Conservation (phyloP, 2,888 invertebrate species). For the Luperina testacea region DNA sequence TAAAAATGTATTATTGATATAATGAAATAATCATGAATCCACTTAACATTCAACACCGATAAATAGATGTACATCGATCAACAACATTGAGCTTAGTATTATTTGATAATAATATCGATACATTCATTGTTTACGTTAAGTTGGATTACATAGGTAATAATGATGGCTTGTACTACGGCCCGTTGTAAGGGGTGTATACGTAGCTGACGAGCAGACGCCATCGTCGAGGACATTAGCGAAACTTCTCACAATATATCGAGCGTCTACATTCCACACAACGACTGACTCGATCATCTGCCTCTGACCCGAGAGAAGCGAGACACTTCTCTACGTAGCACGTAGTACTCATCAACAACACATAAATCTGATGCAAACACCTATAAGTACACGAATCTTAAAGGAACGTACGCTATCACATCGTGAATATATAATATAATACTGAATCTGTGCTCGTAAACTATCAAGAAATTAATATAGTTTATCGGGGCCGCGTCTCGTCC, state of each 20-base stretch:
- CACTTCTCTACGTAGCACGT: conserved; percentile 6
- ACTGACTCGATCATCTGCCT: conserved; percentile 51
- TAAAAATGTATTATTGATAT: conserved; percentile 43
- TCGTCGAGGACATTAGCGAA: neutral
- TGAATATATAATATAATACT: conserved; percentile 60
- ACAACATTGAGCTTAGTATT: conserved; percentile 65
- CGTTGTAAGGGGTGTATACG: neutral
- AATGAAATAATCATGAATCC: conserved; percentile 37
- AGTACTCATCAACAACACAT: conserved; percentile 37
- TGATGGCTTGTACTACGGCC: conserved; percentile 28
- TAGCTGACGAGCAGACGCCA: conserved; percentile 1
- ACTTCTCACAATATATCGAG: conserved; percentile 34
- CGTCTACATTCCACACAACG: conserved; percentile 59
- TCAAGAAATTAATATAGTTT: conserved; percentile 42
- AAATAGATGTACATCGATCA: conserved; percentile 66
- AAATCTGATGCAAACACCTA: conserved; percentile 50
- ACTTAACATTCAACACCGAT: conserved; percentile 63
- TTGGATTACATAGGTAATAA: conserved; percentile 37
- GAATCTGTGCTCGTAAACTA: conserved; percentile 57
- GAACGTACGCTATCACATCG: conserved; percentile 64
- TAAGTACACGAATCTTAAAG: conserved; percentile 51
- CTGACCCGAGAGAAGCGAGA: conserved; percentile 5
- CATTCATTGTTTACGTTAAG: conserved; percentile 42
- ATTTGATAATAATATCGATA: conserved; percentile 56
- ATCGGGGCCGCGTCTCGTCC: conserved; percentile 34